These are phyloP conservation scores for Rosalia funebris DNA, from an alignment of 2,888 invertebrate species.

Conservation along the genomic window DNA sequence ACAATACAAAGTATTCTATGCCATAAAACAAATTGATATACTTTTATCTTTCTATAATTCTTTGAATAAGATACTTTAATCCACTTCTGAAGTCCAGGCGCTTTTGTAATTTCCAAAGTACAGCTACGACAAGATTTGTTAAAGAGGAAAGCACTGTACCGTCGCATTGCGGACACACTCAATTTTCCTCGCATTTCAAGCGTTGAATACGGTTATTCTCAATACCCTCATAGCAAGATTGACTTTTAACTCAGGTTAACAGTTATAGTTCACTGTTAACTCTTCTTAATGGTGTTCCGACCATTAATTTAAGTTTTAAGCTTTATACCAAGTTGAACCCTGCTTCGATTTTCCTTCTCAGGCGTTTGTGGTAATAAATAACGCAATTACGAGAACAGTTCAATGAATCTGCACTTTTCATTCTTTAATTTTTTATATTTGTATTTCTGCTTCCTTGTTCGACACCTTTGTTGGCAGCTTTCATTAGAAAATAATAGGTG, in stretches of 20 bases:
- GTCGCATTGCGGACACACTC: constrained; percentile 36
- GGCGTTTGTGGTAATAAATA: constrained; percentile 25
- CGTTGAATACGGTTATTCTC: constrained; percentile 31
- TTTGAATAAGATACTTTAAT: too few species aligned
- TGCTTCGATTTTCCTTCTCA: constrained; percentile 9
- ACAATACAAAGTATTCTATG: too few species aligned
- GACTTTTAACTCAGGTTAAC: constrained; percentile 29
- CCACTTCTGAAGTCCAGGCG: neutral
- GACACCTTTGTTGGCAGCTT: too few species aligned
- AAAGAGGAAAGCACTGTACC: constrained; percentile 16
- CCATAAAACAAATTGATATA: too few species aligned
- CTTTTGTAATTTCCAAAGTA: neutral
- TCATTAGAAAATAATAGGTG: too few species aligned
- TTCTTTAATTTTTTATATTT: too few species aligned
- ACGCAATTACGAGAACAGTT: neutral
- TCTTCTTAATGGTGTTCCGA: constrained; percentile 22
- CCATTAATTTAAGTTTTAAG: constrained; percentile 18
- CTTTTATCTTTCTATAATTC: too few species aligned
- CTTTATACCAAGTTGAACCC: neutral
- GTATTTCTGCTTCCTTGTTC: too few species aligned
- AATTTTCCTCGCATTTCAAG: constrained; percentile 29
- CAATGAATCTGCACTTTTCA: neutral
- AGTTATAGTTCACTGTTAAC: constrained; percentile 27
- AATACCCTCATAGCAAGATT: constrained; percentile 19
- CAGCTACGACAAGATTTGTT: constrained; percentile 5